Evolutionary conservation across 2,113 vertebrate species (phyloP).

Genomic region (Anolis carolinensis): DNA sequence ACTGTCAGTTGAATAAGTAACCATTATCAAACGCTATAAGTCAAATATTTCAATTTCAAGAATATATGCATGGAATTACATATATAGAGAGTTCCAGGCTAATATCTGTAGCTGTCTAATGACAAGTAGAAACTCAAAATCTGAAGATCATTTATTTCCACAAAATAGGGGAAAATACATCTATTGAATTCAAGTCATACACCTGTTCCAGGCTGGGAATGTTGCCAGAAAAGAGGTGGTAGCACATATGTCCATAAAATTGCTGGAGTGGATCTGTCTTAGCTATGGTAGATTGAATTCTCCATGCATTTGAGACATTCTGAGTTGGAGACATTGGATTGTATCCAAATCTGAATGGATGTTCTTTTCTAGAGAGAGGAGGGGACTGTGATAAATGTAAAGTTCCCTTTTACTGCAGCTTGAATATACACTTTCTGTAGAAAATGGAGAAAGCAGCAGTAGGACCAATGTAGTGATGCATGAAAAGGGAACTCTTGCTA

Average conservation of each 20-base stretch:
- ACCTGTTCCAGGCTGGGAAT: background rate
- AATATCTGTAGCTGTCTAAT: background rate
- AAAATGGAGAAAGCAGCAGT: background rate
- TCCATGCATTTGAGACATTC: background rate
- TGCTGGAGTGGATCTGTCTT: background rate
- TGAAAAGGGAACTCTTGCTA: background rate
- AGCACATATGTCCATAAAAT: background rate
- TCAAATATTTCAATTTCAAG: background rate
- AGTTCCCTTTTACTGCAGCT: background rate
- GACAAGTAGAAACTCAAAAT: background rate
- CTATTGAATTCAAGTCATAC: background rate
- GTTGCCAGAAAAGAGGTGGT: background rate
- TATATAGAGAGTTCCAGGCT: background rate
- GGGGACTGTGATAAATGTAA: background rate
- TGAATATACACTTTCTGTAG: background rate
- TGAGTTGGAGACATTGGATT: background rate
- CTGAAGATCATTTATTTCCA: background rate
- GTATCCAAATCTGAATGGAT: background rate
- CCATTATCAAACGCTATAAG: background rate
- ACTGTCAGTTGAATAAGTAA: background rate
- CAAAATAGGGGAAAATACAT: background rate
- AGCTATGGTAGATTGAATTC: background rate
- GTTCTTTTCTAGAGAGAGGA: background rate
- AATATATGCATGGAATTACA: background rate
- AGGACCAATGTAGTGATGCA: background rate